phyloP scores from a whole-genome alignment of 2,113 vertebrate genomes.

The Prionailurus bengalensis region DNA sequence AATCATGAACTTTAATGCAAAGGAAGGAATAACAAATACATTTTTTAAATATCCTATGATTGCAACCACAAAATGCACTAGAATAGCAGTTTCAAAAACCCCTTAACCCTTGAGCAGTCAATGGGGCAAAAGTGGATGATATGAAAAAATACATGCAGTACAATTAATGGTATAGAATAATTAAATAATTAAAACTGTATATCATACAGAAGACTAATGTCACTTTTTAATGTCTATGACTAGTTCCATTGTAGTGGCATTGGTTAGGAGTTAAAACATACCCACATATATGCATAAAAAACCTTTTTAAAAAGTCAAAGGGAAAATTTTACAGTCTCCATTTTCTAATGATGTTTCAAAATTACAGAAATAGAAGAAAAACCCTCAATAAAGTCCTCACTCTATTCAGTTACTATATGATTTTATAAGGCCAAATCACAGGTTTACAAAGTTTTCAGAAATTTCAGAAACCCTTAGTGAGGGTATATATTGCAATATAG shows the following conservation, averaged over 20 bases:
- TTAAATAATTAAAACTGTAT: constrained; percentile 25
- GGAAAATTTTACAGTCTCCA: not conserved
- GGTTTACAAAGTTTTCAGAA: not conserved
- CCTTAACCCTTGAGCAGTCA: not conserved
- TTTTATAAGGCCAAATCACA: not conserved
- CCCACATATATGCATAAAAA: not conserved
- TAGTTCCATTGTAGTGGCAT: not conserved
- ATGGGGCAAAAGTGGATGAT: not conserved
- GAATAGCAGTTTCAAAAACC: not conserved
- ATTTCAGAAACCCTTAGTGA: not conserved
- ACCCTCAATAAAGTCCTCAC: not conserved
- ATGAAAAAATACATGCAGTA: not conserved
- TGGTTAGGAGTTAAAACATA: not conserved
- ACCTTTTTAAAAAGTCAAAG: not conserved
- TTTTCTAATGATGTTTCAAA: not conserved
- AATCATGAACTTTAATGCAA: not conserved
- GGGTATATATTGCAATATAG: not conserved
- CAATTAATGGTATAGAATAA: not conserved
- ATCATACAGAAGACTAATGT: not conserved
- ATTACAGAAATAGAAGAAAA: not conserved
- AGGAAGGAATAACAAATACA: not conserved
- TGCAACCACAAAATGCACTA: not conserved
- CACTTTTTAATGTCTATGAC: not conserved
- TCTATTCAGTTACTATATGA: not conserved
- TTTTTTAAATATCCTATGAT: not conserved